phyloP scores from a whole-genome alignment of 1,140 invertebrate genomes.

The Temnothorax nylanderi region DNA sequence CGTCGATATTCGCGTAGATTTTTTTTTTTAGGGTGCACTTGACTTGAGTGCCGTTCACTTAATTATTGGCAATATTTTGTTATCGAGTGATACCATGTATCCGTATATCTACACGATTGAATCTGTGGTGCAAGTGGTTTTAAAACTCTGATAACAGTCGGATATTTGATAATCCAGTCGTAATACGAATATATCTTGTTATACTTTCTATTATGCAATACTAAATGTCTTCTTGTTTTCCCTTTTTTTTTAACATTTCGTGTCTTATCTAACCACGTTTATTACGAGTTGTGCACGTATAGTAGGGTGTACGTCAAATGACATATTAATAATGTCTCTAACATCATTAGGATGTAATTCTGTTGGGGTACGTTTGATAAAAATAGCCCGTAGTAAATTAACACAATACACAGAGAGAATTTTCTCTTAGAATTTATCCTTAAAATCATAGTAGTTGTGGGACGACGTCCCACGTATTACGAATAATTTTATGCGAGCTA shows the following conservation, averaged over 20 bases:
- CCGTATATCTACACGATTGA: slow-evolving; percentile 22
- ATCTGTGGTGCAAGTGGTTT: slow-evolving; percentile 41
- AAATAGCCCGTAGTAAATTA: not conserved
- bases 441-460: too few species aligned
- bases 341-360: too few species aligned
- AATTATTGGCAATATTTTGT: slow-evolving; percentile 52
- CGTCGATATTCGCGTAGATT: not conserved
- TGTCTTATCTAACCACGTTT: not conserved
- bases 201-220: not conserved
- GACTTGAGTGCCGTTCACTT: slow-evolving; percentile 28
- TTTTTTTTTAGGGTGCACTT: slow-evolving; percentile 23
- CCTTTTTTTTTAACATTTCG: not conserved
- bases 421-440: too few species aligned
- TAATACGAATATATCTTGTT: slow-evolving; percentile 38
- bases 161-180: slow-evolving; percentile 29
- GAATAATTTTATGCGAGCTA: too few species aligned
- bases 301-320: too few species aligned
- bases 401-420: too few species aligned
- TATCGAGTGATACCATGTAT: slow-evolving; percentile 40
- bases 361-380: not conserved
- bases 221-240: not conserved
- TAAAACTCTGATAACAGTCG: slow-evolving; percentile 21
- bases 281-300: not conserved
- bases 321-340: too few species aligned
- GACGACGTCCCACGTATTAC: too few species aligned